Evolutionary conservation across 2,113 vertebrate genomes (phyloP).

Genomic region (Pseudonaja textilis): DNA sequence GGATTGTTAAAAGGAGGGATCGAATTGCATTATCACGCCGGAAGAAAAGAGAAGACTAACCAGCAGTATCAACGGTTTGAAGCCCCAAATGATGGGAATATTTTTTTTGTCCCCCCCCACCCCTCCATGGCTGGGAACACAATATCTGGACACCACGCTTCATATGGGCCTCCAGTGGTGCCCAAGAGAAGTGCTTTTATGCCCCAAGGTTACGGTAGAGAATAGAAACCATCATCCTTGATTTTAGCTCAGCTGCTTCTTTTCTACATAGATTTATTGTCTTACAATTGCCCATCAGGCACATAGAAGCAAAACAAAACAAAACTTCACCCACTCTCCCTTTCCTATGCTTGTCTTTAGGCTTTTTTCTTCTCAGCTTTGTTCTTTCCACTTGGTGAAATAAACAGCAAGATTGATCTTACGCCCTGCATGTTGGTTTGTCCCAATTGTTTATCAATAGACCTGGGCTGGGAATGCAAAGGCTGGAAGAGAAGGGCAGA

Average conservation of each 20-base stretch:
- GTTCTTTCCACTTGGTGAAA: slow-evolving; percentile 79
- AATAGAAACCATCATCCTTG: slow-evolving; percentile 95
- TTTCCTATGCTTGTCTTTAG: slow-evolving; percentile 73
- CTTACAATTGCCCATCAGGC: slow-evolving; percentile 74
- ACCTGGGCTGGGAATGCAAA: slow-evolving; percentile 79
- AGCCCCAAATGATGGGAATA: slow-evolving; percentile 74
- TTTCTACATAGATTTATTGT: slow-evolving; percentile 87
- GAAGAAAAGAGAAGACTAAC: slow-evolving; percentile 62
- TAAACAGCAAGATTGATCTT: slow-evolving; percentile 90
- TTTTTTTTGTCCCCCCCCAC: slow-evolving; percentile 47
- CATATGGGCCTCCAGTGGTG: slow-evolving; percentile 75
- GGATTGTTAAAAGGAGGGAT: slow-evolving; percentile 61
- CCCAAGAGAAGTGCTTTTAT: slow-evolving; percentile 82
- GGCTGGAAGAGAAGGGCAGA: slow-evolving; percentile 84
- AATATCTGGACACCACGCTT: slow-evolving; percentile 73
- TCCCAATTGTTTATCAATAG: slow-evolving; percentile 86
- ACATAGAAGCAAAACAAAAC: slow-evolving; percentile 37
- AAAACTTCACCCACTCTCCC: slow-evolving; percentile 63
- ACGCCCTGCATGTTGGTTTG: slow-evolving; percentile 82
- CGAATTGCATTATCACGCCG: slow-evolving; percentile 65
- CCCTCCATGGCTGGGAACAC: slow-evolving; percentile 67
- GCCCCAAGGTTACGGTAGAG: slow-evolving; percentile 89
- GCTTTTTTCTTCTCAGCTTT: slow-evolving; percentile 84
- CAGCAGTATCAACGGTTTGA: slow-evolving; percentile 76
- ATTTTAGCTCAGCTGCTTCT: slow-evolving; percentile 95